Evolutionary conservation across 1,140 invertebrate genomes (phyloP).

Genomic region (Drosophila ficusphila): DNA sequence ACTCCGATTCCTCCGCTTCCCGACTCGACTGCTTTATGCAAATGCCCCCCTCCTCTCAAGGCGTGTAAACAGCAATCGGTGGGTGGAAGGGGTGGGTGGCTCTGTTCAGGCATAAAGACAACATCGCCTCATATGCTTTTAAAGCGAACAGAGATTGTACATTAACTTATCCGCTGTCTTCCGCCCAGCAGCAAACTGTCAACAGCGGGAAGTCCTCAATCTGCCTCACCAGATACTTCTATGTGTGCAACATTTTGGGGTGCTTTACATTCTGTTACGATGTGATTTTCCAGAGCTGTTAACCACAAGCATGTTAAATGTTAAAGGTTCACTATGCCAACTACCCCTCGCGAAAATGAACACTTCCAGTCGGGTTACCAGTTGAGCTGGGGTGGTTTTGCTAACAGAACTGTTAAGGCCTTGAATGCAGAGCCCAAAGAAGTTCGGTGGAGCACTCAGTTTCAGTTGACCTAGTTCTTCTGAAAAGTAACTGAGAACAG

Average conservation of each 20-base stretch:
- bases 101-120: constrained; percentile 72
- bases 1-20: constrained; percentile 11
- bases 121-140: constrained; percentile 76
- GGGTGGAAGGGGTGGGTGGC: neutral
- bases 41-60: constrained; percentile 43
- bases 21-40: constrained; percentile 56
- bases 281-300: neutral
- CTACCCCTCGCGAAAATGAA: constrained; percentile 59
- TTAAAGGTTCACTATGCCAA: constrained; percentile 35
- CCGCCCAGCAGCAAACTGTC: constrained; percentile 42
- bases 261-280: neutral
- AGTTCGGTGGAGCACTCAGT: neutral
- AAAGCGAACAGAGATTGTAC: constrained; percentile 75
- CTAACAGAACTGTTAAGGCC: neutral
- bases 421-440: neutral
- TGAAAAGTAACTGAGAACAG: constrained; percentile 1
- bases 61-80: constrained; percentile 32
- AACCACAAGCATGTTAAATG: constrained; percentile 3
- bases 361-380: constrained; percentile 64
- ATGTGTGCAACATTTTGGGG: neutral
- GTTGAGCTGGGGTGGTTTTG: neutral
- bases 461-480: constrained; percentile 1
- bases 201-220: constrained; percentile 13
- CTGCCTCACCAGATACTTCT: constrained; percentile 14
- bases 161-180: constrained; percentile 69